A percentile compares a stretch with the other conserved stretches of the same genome.
Conservation (phyloP, 92 coral and sea anemone genomes). For the Heliopora coerulea region DNA sequence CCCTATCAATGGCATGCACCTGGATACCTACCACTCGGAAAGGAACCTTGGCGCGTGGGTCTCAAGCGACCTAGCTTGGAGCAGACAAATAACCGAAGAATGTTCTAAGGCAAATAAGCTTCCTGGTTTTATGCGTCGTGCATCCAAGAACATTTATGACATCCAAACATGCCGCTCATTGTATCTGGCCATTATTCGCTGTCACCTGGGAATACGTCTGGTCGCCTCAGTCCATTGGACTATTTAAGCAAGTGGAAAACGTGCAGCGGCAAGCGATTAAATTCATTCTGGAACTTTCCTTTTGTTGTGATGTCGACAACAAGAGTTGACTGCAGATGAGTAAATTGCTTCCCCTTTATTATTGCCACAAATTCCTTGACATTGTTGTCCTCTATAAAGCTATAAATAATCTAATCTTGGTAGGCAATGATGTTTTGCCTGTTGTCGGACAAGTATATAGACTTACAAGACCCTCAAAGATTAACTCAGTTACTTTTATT, state of each 20-base stretch:
- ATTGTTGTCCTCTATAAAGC: slow-evolving; percentile 44
- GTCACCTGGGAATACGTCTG: slow-evolving; percentile 4
- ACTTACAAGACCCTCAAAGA: slow-evolving; percentile 39
- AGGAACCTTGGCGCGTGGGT: slow-evolving; percentile 48
- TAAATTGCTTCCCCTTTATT: slow-evolving; percentile 27
- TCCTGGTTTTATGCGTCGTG: too few relatives aligned
- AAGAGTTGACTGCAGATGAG: neutral
- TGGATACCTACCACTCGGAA: too few relatives aligned
- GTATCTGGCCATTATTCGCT: neutral
- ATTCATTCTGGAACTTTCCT: too few relatives aligned
- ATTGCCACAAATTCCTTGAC: slow-evolving; percentile 47
- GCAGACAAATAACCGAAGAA: slow-evolving; percentile 28
- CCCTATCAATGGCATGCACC: slow-evolving; percentile 3
- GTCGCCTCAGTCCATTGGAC: neutral
- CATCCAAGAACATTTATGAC: neutral
- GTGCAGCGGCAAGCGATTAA: neutral
- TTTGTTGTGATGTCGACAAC: too few relatives aligned
- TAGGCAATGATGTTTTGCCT: slow-evolving; percentile 37
- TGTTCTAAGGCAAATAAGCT: slow-evolving; percentile 35
- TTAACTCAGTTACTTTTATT: slow-evolving; percentile 40
- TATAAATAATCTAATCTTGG: slow-evolving; percentile 39
- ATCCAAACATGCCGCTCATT: neutral
- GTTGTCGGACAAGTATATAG: slow-evolving; percentile 29
- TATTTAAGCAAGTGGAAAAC: neutral
- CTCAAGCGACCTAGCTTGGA: slow-evolving; percentile 42